These are phyloP conservation scores for Microdon myrmicae DNA, from an alignment of 2,888 invertebrate genomes.

Conservation along the genomic window DNA sequence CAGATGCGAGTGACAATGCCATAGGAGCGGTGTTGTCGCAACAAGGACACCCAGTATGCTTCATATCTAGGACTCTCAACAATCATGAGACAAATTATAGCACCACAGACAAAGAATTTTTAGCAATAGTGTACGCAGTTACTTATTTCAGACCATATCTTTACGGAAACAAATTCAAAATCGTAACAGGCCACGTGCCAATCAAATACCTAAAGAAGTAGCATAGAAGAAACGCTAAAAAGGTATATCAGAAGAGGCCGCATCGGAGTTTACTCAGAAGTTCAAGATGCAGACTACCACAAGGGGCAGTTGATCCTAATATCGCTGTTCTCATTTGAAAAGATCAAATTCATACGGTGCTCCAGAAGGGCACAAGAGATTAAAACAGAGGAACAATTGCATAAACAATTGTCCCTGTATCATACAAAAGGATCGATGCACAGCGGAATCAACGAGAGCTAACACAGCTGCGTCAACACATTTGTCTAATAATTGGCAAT, in stretches of 20 bases:
- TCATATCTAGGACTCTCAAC: conserved; percentile 55
- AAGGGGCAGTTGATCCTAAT: too few species aligned
- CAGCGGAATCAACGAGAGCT: too few species aligned
- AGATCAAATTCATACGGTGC: too few species aligned
- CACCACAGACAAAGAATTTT: conserved; percentile 55
- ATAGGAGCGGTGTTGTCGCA: conserved; percentile 56
- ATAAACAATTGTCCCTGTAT: too few species aligned
- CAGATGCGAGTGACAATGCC: conserved; percentile 55
- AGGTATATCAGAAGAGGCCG: too few species aligned
- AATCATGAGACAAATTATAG: conserved; percentile 54
- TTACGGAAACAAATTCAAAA: conserved; percentile 54
- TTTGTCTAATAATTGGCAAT: conserved; percentile 29
- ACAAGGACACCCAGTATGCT: conserved; percentile 55
- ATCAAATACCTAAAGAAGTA: conserved; percentile 54
- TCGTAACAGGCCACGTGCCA: conserved; percentile 58
- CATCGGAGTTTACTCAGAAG: too few species aligned
- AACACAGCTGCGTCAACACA: conserved; percentile 23
- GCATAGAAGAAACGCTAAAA: too few species aligned
- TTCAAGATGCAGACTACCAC: too few species aligned
- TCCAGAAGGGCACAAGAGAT: too few species aligned
- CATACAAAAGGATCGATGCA: too few species aligned
- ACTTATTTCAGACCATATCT: conserved; percentile 57
- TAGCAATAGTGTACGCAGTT: conserved; percentile 54
- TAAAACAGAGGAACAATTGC: too few species aligned
- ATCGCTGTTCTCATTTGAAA: conserved; percentile 21